Conservation (phyloP, 1,140 invertebrate genomes). For the Pseudomyrmex dendroicus region DNA sequence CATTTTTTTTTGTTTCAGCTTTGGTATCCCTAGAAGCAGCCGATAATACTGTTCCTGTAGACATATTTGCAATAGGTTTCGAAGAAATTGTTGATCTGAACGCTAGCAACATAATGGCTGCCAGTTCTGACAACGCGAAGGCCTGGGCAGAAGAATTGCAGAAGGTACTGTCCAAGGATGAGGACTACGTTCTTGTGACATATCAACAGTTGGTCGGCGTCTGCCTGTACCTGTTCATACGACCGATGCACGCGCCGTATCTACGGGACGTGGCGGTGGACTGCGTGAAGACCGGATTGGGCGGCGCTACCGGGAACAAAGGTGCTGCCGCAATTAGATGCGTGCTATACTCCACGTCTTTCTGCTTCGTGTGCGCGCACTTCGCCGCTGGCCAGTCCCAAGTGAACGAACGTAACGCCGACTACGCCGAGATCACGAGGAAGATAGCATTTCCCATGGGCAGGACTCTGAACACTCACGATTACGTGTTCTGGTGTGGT, state of each 20-base stretch:
- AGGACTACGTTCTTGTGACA: constrained; percentile 96
- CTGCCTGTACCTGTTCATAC: constrained; percentile 97
- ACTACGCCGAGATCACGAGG: constrained; percentile 97
- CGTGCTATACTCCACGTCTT: constrained; percentile 95
- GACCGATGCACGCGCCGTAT: constrained; percentile 93
- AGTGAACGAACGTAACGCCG: constrained; percentile 97
- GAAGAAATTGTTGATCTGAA: constrained; percentile 99
- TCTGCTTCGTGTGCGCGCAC: constrained; percentile 99
- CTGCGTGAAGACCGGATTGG: constrained; percentile 98
- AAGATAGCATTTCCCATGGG: constrained; percentile 98
- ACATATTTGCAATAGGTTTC: constrained; percentile 99
- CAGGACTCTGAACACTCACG: constrained; percentile 96
- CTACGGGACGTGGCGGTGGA: constrained; percentile 97
- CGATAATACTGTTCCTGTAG: constrained; percentile 88
- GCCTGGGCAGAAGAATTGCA: constrained; percentile 98
- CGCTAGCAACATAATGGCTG: constrained; percentile 98
- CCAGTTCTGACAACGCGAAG: constrained; percentile 98
- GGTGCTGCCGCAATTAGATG: constrained; percentile 98
- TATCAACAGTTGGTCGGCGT: constrained; percentile 99
- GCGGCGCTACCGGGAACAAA: constrained; percentile 98
- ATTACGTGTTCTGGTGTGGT: constrained; percentile 99
- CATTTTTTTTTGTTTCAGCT: constrained; percentile 77
- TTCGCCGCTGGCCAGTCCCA: constrained; percentile 99
- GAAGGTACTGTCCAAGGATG: constrained; percentile 95
- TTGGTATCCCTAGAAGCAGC: constrained; percentile 85